Conservation (phyloP, 2,797 vertebrate genomes). For the Acrossocheilus wenchowensis region DNA sequence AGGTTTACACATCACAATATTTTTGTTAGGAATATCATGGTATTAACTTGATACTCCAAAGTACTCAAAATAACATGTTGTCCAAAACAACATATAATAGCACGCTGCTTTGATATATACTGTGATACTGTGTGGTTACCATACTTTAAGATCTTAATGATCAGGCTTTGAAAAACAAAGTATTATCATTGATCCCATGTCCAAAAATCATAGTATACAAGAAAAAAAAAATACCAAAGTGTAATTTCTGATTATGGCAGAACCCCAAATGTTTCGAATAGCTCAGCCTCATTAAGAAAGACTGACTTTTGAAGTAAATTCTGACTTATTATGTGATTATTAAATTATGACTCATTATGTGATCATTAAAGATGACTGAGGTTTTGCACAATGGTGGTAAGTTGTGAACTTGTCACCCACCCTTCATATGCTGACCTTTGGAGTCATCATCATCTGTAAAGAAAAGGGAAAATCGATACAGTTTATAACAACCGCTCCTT, state of each 20-base stretch:
- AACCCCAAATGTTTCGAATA: neutral
- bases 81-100: neutral
- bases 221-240: neutral
- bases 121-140: neutral
- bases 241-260: neutral
- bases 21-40: neutral
- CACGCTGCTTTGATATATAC: neutral
- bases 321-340: constrained; percentile 44
- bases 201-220: neutral
- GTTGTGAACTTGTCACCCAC: constrained; percentile 78
- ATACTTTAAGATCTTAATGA: neutral
- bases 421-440: constrained; percentile 78
- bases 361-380: constrained; percentile 41
- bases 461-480: constrained; percentile 72
- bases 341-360: constrained; percentile 40
- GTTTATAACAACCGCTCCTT: constrained; percentile 64
- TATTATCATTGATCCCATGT: too few relatives aligned
- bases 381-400: constrained; percentile 64
- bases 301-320: constrained; percentile 20
- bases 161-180: neutral
- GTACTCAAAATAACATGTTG: neutral
- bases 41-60: neutral
- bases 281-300: neutral
- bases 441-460: constrained; percentile 84
- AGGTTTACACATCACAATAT: neutral